Evolutionary conservation across 1,140 invertebrate species (phyloP).

Genomic region (Hirudo medicinalis): DNA sequence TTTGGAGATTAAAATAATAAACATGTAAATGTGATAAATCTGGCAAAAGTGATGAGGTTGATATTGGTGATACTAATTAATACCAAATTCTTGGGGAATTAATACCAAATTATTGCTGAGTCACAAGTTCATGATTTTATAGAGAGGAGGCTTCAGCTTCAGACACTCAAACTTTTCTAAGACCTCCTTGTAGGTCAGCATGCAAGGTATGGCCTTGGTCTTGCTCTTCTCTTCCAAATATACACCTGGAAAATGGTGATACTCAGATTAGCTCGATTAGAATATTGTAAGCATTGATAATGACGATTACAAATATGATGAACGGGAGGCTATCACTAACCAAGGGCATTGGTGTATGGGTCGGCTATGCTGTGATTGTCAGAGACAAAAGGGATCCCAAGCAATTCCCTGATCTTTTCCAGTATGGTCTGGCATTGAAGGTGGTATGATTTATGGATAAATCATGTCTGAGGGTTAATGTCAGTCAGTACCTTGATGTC

Average conservation of each 20-base stretch:
- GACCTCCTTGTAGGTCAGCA: neutral
- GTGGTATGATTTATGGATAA: too few relatives aligned
- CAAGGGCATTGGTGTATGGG: slow-evolving; percentile 4
- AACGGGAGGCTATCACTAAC: neutral
- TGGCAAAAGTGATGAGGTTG: too few relatives aligned
- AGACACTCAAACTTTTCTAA: neutral
- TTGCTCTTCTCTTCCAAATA: slow-evolving; percentile 4
- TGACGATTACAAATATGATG: neutral
- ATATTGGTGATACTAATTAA: too few relatives aligned
- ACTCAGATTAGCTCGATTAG: neutral
- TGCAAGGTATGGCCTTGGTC: neutral
- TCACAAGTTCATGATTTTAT: neutral
- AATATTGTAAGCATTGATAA: neutral
- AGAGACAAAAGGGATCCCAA: neutral
- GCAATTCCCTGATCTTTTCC: neutral
- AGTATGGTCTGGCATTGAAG: too few relatives aligned
- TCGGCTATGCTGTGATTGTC: slow-evolving; percentile 3
- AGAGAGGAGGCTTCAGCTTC: neutral
- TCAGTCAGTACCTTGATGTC: slow-evolving; percentile 39
- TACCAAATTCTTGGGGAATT: too few relatives aligned
- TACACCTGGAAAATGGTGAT: neutral
- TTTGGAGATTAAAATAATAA: too few relatives aligned
- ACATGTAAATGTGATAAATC: too few relatives aligned
- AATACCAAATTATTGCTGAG: too few relatives aligned
- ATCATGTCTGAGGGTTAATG: neutral